These are phyloP conservation scores for Neomorphus geoffroyi DNA, from an alignment of 2,797 vertebrate species.

Conservation along the genomic window DNA sequence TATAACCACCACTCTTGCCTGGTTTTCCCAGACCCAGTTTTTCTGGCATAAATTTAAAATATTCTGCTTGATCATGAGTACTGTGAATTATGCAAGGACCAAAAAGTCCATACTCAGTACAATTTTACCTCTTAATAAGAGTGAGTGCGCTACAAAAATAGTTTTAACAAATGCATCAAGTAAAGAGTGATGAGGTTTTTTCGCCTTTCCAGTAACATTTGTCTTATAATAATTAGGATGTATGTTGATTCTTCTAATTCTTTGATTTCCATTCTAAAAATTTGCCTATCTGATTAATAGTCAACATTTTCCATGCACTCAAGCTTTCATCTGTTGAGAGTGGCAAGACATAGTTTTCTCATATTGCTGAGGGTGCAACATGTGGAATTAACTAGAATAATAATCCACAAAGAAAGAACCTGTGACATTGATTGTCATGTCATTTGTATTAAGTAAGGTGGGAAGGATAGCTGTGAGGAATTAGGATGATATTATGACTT, in stretches of 20 bases:
- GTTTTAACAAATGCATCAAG: neutral
- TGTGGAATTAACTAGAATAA: conserved; percentile 47
- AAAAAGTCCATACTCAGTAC: neutral
- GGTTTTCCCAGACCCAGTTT: neutral
- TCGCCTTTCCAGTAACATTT: neutral
- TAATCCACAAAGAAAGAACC: conserved; percentile 12
- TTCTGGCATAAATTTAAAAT: neutral
- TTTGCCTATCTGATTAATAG: conserved; percentile 2
- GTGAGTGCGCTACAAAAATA: neutral
- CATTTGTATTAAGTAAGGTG: conserved; percentile 43
- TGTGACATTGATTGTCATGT: conserved; percentile 50
- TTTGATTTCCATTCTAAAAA: neutral
- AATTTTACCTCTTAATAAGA: neutral
- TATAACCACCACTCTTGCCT: neutral
- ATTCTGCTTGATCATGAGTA: neutral
- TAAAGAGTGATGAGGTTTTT: neutral
- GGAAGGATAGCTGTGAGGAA: conserved; percentile 17
- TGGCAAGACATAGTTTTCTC: neutral
- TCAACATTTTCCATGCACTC: neutral
- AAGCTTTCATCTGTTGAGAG: conserved; percentile 4
- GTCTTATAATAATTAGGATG: neutral
- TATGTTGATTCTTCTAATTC: neutral
- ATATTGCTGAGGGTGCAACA: conserved; percentile 21
- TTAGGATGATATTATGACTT: conserved; percentile 23
- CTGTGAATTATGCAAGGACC: neutral